Conservation (phyloP, 2,113 vertebrate genomes). For the Meleagris gallopavo region DNA sequence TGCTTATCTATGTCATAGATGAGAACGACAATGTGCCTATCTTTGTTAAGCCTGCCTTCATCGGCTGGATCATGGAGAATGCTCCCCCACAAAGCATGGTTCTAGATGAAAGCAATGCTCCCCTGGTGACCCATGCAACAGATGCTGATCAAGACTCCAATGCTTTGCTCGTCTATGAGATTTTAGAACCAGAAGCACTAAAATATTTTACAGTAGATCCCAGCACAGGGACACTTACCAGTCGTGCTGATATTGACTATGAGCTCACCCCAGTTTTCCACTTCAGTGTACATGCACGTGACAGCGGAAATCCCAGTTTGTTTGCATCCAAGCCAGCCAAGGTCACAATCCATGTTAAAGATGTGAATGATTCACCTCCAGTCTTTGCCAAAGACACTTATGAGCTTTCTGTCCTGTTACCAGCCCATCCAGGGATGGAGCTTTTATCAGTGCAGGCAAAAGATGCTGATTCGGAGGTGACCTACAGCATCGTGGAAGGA, state of each 20-base stretch:
- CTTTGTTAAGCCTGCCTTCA: slow-evolving; percentile 81
- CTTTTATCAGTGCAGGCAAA: slow-evolving; percentile 83
- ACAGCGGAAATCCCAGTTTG: slow-evolving; percentile 86
- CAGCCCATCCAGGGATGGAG: slow-evolving; percentile 84
- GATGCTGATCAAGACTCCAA: slow-evolving; percentile 90
- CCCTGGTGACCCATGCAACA: slow-evolving; percentile 87
- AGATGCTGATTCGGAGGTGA: slow-evolving; percentile 90
- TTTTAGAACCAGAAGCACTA: slow-evolving; percentile 86
- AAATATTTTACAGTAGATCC: slow-evolving; percentile 89
- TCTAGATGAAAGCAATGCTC: slow-evolving; percentile 84
- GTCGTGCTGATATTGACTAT: slow-evolving; percentile 85
- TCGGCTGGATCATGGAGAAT: slow-evolving; percentile 89
- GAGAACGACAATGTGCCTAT: slow-evolving; percentile 91
- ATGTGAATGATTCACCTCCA: slow-evolving; percentile 92
- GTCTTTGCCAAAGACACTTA: slow-evolving; percentile 82
- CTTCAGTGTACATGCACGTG: slow-evolving; percentile 87
- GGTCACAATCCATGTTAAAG: slow-evolving; percentile 83
- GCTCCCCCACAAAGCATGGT: slow-evolving; percentile 88
- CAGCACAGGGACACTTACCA: slow-evolving; percentile 88
- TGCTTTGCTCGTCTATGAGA: slow-evolving; percentile 87
- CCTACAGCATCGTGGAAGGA: slow-evolving; percentile 85
- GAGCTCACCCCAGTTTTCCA: slow-evolving; percentile 83
- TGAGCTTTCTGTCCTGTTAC: slow-evolving; percentile 78
- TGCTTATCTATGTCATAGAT: slow-evolving; percentile 89
- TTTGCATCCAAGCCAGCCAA: slow-evolving; percentile 85